Evolutionary conservation across 2,797 vertebrate genomes (phyloP), one percentile per base, ranked within the genome.

Genomic region (Alca torda): DNA sequence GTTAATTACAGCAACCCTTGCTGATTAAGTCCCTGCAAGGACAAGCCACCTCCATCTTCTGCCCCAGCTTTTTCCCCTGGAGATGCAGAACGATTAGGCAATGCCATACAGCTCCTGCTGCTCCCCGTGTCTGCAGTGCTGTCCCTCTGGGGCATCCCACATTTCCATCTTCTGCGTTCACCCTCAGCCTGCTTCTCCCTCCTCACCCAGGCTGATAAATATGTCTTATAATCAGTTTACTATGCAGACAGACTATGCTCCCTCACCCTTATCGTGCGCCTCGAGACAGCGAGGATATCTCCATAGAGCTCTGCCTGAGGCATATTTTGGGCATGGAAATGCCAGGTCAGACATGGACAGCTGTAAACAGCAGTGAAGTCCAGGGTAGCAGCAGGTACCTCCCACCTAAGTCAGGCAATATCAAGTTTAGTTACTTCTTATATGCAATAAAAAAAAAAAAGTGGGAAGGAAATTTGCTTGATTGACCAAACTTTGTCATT

Each of bases 81-180:
- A 41, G 12, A 25, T 4, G 3, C 33, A 64, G 41, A 50, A 87
- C 63, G 23, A 60, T 50, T 23, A 59, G n/a, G 45, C 50, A 64
- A 50, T 7, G 3, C 6, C 63, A 33, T 20, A 25, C 7, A 65
- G 41, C 25, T 90, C 43, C 59, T 24, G 16, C 60, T 64, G 21
- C 31, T 80, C 15, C 25, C 9, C 0, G 1, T 1, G 6, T 35
- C 60, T 0, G 1, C 33, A n/a, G 18, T 6, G 9, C 48, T 26
- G 16, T 56, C 23, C 48, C 35, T 53, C 30, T 15, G 33, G 35
- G 33, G 48, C 18, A 63, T 8, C 13, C 21, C 24, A 10, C 3
- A 3, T 45, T 83, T 63, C 30, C 31, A 19, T 25, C 16, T 4
- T 33, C 45, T 10, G 8, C 1, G 2, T 7, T 45, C 61, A 63